phyloP scores from a whole-genome alignment of 2,888 invertebrate genomes.

The Orthonevra nobilis region DNA sequence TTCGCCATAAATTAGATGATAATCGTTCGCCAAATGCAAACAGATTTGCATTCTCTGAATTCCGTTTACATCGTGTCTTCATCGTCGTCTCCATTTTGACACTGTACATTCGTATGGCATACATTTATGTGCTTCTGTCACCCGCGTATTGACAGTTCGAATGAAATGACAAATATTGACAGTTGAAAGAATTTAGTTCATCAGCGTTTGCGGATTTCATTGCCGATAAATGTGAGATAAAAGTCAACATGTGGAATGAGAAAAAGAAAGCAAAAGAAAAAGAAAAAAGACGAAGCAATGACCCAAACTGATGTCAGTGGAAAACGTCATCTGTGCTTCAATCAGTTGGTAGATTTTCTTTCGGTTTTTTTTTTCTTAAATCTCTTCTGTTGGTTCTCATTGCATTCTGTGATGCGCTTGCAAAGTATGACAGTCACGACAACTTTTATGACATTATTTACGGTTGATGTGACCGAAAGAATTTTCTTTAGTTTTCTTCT shows the following conservation, averaged over 20 bases:
- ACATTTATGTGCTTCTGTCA: constrained; percentile 58
- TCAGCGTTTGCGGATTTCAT: constrained; percentile 64
- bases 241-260: constrained; percentile 12
- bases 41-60: constrained; percentile 51
- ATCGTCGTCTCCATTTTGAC: constrained; percentile 44
- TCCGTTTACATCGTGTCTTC: constrained; percentile 35
- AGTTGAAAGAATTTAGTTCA: constrained; percentile 67
- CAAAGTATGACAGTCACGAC: constrained; percentile 53
- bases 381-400: constrained; percentile 39
- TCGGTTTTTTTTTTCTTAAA: constrained; percentile 47
- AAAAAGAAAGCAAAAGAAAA: neutral
- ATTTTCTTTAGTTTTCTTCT: constrained; percentile 70
- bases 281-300: constrained; percentile 31
- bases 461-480: constrained; percentile 71
- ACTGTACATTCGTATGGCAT: constrained; percentile 54
- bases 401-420: constrained; percentile 46
- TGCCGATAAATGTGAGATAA: constrained; percentile 43
- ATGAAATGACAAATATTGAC: constrained; percentile 68
- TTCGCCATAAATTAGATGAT: constrained; percentile 61
- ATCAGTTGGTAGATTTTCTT: constrained; percentile 25
- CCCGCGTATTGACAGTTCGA: constrained; percentile 61
- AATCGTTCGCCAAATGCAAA: constrained; percentile 45
- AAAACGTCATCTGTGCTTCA: constrained; percentile 42
- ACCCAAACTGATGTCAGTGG: constrained; percentile 40
- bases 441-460: constrained; percentile 70